These are phyloP conservation scores for Limosa lapponica DNA, from an alignment of 2,797 vertebrate species.

Conservation along the genomic window DNA sequence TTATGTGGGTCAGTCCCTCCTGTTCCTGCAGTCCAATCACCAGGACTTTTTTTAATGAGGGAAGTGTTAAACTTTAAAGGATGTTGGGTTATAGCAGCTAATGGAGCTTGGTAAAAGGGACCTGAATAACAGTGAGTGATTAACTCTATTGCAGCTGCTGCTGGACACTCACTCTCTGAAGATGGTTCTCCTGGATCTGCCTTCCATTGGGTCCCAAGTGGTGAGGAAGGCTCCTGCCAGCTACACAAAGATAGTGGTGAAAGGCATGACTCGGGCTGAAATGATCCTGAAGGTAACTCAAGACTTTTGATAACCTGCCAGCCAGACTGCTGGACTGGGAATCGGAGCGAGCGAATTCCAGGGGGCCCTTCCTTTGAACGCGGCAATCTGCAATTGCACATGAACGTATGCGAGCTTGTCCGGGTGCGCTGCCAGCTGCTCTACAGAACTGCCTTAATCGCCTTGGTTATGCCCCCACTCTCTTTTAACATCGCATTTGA, in stretches of 20 bases:
- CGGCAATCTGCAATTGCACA: slow-evolving; percentile 2
- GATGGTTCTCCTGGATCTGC: slow-evolving; percentile 94
- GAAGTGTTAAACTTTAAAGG: background rate
- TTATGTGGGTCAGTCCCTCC: background rate
- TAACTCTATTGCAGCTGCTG: slow-evolving; percentile 85
- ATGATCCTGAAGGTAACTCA: slow-evolving; percentile 97
- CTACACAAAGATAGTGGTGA: slow-evolving; percentile 99
- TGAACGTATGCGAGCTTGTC: background rate
- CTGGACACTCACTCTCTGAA: slow-evolving; percentile 98
- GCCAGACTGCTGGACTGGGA: slow-evolving; percentile 66
- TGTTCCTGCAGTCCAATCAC: background rate
- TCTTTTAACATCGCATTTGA: background rate
- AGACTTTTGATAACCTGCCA: slow-evolving; percentile 48
- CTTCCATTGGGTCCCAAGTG: slow-evolving; percentile 97
- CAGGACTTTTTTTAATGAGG: background rate
- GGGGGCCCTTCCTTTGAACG: slow-evolving; percentile 49
- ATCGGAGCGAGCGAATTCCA: slow-evolving; percentile 25
- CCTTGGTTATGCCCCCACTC: background rate
- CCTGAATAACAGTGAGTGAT: background rate
- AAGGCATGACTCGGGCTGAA: slow-evolving; percentile 99
- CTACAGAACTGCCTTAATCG: background rate
- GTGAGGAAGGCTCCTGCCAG: slow-evolving; percentile 97
- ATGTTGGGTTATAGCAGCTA: background rate
- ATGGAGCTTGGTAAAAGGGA: background rate
- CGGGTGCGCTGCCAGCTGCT: slow-evolving; percentile 51